These are phyloP conservation scores for Rhadina sibilatrix DNA, from an alignment of 2,113 vertebrate genomes.

Conservation along the genomic window DNA sequence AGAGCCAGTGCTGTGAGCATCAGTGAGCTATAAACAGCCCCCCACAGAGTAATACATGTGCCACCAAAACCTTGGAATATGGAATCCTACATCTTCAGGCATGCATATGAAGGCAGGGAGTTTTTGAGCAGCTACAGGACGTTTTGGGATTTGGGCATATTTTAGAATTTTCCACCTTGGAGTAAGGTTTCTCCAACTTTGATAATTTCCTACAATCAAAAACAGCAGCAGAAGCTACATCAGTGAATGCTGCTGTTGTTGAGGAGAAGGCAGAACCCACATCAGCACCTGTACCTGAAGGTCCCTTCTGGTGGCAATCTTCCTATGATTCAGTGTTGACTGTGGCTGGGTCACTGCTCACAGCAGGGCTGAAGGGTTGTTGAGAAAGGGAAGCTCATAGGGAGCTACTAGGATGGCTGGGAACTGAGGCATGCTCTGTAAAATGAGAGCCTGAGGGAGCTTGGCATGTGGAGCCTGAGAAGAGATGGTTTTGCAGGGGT, in stretches of 20 bases:
- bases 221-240: neutral
- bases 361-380: neutral
- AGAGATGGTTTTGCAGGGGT: neutral
- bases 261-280: neutral
- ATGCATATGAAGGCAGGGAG: neutral
- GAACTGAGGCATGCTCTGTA: neutral
- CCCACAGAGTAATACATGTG: neutral
- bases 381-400: neutral
- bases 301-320: neutral
- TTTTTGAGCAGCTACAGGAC: neutral
- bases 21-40: neutral
- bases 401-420: neutral
- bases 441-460: neutral
- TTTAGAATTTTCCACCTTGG: neutral
- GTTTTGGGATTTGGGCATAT: neutral
- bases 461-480: neutral
- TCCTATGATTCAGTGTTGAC: neutral
- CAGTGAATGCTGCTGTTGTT: neutral
- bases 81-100: neutral
- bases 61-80: neutral
- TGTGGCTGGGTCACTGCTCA: neutral
- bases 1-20: neutral
- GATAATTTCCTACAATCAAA: neutral
- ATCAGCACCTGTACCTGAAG: neutral
- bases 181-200: neutral